phyloP scores from a whole-genome alignment of 2,888 invertebrate species.

The Dasysyrphus tricinctus region DNA sequence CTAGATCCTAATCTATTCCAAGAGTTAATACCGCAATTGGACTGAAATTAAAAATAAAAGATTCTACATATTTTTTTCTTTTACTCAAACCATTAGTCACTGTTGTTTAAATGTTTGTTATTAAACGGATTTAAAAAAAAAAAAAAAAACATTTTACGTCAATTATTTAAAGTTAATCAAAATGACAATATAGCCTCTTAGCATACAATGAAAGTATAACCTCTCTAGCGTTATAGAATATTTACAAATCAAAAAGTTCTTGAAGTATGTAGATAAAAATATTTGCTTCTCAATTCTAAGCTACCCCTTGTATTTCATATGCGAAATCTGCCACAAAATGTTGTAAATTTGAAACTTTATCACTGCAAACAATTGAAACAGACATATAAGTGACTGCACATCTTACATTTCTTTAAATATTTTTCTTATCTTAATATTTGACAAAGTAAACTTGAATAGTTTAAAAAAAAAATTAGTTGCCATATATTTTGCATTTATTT shows the following conservation, averaged over 20 bases:
- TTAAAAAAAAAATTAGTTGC: neutral
- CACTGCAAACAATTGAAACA: conserved; percentile 40
- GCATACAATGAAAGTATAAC: conserved; percentile 1
- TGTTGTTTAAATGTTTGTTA: neutral
- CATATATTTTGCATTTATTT: neutral
- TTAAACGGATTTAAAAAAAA: neutral
- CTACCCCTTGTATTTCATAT: conserved; percentile 58
- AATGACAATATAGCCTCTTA: conserved; percentile 6
- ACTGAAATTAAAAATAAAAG: neutral
- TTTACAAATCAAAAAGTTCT: conserved; percentile 47
- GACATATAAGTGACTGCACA: conserved; percentile 31
- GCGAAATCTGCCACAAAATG: conserved; percentile 60
- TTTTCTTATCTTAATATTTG: conserved; percentile 24
- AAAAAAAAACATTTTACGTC: conserved; percentile 18
- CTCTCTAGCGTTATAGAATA: conserved; percentile 23
- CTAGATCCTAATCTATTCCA: neutral
- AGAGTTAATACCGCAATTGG: neutral
- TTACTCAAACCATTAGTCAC: conserved; percentile 19
- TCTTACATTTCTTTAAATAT: conserved; percentile 1
- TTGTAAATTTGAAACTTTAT: conserved; percentile 61
- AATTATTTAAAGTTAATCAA: conserved; percentile 9
- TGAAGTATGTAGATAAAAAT: conserved; percentile 62
- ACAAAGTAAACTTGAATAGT: conserved; percentile 17
- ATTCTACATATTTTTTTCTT: neutral
- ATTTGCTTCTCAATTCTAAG: conserved; percentile 54